Percentiles rank a stretch among this genome's conserved stretches.
phyloP scores from a whole-genome alignment of 2,888 invertebrate species.

The Volucella inanis region DNA sequence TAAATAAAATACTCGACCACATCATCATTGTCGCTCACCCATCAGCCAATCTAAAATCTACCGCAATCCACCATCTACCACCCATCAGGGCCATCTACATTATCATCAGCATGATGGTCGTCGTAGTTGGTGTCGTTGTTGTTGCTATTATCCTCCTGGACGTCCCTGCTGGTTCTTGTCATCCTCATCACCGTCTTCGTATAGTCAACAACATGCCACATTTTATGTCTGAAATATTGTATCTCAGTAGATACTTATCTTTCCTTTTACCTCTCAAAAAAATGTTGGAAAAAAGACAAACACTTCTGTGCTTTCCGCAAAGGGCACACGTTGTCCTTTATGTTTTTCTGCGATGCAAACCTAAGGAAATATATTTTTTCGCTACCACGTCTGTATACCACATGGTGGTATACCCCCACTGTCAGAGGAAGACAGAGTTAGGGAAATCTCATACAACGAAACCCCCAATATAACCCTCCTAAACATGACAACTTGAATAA shows the following conservation, averaged over 20 bases:
- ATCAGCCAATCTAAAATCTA: too few species aligned
- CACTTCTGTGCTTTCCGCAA: slow-evolving; percentile 36
- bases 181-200: slow-evolving; percentile 45
- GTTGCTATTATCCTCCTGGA: too few species aligned
- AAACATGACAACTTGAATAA: slow-evolving; percentile 71
- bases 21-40: slow-evolving; percentile 37
- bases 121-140: not conserved
- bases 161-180: not conserved
- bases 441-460: slow-evolving; percentile 18
- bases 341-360: slow-evolving; percentile 26
- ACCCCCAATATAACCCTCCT: slow-evolving; percentile 19
- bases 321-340: slow-evolving; percentile 56
- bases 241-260: slow-evolving; percentile 53
- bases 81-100: slow-evolving; percentile 29
- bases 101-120: slow-evolving; percentile 38
- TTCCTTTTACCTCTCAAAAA: slow-evolving; percentile 23
- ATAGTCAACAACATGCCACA: slow-evolving; percentile 64
- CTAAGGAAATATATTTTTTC: slow-evolving; percentile 28
- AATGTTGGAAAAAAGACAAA: slow-evolving; percentile 12
- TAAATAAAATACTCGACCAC: slow-evolving; percentile 71
- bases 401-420: not conserved
- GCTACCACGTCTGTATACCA: not conserved
- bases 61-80: too few species aligned
- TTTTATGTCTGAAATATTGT: slow-evolving; percentile 64
- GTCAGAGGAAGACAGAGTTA: too few species aligned